Base-by-base conservation (phyloP, 2,797 vertebrate genomes). In the Delichon dasypus region DNA sequence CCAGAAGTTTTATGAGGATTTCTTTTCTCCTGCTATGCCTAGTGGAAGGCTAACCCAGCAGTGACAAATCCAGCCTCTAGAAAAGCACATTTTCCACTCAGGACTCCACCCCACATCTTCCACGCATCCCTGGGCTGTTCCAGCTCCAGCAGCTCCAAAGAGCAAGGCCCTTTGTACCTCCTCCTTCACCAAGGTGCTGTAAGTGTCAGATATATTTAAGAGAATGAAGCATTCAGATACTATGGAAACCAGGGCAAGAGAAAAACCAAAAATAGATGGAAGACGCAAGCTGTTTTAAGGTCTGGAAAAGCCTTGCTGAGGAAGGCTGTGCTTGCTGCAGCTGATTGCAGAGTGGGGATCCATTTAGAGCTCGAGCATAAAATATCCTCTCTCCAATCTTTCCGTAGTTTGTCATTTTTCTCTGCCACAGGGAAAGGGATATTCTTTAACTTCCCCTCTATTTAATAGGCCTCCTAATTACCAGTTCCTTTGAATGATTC, bases 201-300 rank as follows among this genome's bases (percentile, higher is more conserved):
- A 57, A 94, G 95, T 95, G 90, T 93, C 88, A 92, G 72, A 95
- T 92, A 85, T 85, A 91, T 94, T 93, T 94, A 91, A 93, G 85
- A 95, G 89, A 83, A 50, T 60, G 89, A 94, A 96, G 85, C 79
- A 67, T 83, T 94, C 34, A 30, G 95, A 88, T 94, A 77, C 96
- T 93, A 96, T 96, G 95, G 96, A 96, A 96, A 96, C 96, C 72
- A 93, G 89, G 95, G 91, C 95, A 92, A 92, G 81, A 92, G 89
- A 89, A 91, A 90, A 80, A 26, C 78, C 94, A 85, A 89, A 96
- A 96, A 96, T 92, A 96, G 95, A 85, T 45, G 72, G 88, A 83
- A 94, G 88, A 89, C 9, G 47, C 82, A 95, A 89, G 61, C 93
- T 94, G 92, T 88, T 96, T 92, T 88, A 85, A 62, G 89, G 85